Percentiles rank a stretch among this genome's conserved stretches.
Conservation (phyloP, 2,888 invertebrate species). For the Caenorhabditis uteleia region DNA sequence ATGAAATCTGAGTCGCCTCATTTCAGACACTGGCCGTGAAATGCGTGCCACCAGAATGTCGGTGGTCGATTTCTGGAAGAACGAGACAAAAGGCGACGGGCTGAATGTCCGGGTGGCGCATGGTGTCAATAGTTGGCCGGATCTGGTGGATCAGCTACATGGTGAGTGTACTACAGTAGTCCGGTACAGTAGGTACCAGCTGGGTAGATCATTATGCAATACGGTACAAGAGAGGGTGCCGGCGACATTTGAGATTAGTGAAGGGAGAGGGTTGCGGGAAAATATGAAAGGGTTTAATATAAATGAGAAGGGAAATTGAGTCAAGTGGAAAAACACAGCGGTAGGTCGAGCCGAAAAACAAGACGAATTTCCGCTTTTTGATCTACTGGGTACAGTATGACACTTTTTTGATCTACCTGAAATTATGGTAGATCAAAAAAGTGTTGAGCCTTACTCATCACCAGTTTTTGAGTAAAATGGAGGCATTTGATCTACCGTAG, state of each 20-base stretch:
- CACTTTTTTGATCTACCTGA: no score
- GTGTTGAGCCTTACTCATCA: no score
- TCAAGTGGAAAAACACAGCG: no score
- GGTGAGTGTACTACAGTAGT: slow-evolving; percentile 26
- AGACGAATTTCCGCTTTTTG: no score
- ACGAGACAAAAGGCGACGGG: slow-evolving; percentile 59
- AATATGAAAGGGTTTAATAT: neutral
- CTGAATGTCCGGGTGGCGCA: slow-evolving; percentile 56
- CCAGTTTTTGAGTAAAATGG: no score
- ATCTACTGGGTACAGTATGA: no score
- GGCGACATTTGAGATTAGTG: slow-evolving; percentile 5
- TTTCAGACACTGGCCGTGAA: slow-evolving; percentile 51
- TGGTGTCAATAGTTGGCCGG: slow-evolving; percentile 58
- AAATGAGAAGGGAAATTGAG: slow-evolving; percentile 10
- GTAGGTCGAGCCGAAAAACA: no score
- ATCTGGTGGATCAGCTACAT: slow-evolving; percentile 56
- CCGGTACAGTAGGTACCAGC: no score
- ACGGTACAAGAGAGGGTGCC: neutral
- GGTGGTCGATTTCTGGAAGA: slow-evolving; percentile 60
- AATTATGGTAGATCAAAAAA: no score
- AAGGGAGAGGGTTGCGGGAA: slow-evolving; percentile 3
- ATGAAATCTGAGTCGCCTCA: neutral
- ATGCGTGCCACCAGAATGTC: slow-evolving; percentile 61
- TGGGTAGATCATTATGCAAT: no score
- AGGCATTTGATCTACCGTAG: no score